Percentiles rank a stretch among this genome's conserved stretches.
Evolutionary conservation across 2,888 invertebrate species (phyloP).

Genomic region (Isoperla grammatica): DNA sequence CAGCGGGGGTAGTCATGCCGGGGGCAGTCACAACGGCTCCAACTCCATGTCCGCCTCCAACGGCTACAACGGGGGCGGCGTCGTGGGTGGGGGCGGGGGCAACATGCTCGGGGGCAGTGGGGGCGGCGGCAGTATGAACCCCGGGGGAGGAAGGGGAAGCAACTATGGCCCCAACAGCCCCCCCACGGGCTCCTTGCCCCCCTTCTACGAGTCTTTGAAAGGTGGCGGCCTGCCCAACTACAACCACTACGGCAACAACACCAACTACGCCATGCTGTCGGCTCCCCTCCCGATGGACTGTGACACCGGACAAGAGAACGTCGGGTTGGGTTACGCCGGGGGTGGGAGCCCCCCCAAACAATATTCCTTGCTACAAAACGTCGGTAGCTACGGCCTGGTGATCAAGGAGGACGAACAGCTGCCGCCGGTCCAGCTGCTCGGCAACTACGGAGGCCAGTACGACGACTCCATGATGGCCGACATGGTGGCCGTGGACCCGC

Average conservation of each 20-base stretch:
- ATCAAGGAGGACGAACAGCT: constrained; percentile 65
- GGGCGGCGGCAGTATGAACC: constrained; percentile 47
- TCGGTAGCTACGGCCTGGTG: constrained; percentile 64
- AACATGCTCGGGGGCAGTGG: constrained; percentile 24
- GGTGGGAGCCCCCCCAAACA: constrained; percentile 48
- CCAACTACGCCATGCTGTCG: constrained; percentile 60
- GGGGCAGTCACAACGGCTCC: constrained; percentile 30
- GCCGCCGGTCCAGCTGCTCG: constrained; percentile 21
- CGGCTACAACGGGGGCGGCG: constrained; percentile 43
- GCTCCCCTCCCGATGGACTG: constrained; percentile 69
- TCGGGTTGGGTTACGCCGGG: constrained; percentile 27
- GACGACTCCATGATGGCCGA: constrained; percentile 71
- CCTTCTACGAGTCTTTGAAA: constrained; percentile 82
- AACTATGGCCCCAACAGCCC: constrained; percentile 79
- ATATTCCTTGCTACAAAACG: constrained; percentile 72
- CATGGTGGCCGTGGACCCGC: constrained; percentile 72
- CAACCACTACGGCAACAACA: constrained; percentile 52
- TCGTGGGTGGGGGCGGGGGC: constrained; percentile 46
- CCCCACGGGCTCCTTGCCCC: constrained; percentile 81
- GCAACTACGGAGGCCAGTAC: constrained; percentile 51
- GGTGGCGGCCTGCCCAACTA: constrained; percentile 47
- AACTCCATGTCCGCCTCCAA: constrained; percentile 19
- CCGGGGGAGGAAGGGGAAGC: constrained; percentile 56
- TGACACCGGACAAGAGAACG: constrained; percentile 56
- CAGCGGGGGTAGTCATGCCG: constrained; percentile 42